Conservation (phyloP, 2,888 invertebrate genomes). For the Periphyllus acericola region DNA sequence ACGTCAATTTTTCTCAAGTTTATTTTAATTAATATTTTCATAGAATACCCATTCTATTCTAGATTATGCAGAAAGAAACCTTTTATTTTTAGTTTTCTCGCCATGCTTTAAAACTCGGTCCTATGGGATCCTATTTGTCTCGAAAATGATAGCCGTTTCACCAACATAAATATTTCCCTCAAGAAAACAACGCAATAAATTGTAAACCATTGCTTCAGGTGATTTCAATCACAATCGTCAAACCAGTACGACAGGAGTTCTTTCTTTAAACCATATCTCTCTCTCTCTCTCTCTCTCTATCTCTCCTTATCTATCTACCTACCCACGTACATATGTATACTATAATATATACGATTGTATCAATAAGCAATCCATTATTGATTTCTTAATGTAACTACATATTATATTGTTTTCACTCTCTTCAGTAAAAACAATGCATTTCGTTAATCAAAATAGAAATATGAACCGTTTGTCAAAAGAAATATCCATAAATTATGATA, state of each 20-base stretch:
- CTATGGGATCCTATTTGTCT: slow-evolving; percentile 30
- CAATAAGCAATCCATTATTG: not conserved
- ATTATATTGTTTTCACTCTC: not conserved
- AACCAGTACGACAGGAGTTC: not conserved
- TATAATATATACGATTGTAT: not conserved
- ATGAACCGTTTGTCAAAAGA: not conserved
- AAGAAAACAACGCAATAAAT: slow-evolving; percentile 35
- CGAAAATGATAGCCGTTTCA: slow-evolving; percentile 2
- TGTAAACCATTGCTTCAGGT: slow-evolving; percentile 39
- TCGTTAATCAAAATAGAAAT: not conserved
- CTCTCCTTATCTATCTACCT: not conserved
- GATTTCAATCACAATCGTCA: slow-evolving; percentile 43
- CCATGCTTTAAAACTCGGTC: not conserved
- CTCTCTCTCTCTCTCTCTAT: not conserved
- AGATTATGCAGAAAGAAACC: slow-evolving; percentile 7
- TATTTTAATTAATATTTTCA: slow-evolving; percentile 11
- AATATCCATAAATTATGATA: slow-evolving; percentile 8
- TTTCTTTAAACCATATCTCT: not conserved
- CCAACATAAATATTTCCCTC: not conserved
- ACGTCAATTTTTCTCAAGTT: not conserved
- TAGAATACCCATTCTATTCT: not conserved
- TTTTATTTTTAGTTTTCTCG: slow-evolving; percentile 2
- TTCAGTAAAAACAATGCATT: not conserved
- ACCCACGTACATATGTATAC: not conserved
- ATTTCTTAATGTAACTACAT: slow-evolving; percentile 14